phyloP scores from a whole-genome alignment of 2,797 vertebrate genomes.

The Sylvia borin region DNA sequence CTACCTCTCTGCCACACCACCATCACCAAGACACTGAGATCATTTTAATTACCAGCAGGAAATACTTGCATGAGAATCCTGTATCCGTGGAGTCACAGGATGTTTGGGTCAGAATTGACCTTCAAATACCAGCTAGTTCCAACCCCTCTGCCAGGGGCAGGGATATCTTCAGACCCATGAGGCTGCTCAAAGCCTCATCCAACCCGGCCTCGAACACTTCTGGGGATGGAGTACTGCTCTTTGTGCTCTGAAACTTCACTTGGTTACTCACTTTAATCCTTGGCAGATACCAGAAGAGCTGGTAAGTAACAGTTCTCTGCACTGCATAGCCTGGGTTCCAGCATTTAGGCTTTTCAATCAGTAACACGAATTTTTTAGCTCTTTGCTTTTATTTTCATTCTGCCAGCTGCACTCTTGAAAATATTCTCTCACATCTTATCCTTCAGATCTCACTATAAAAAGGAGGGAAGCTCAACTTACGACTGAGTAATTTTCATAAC shows the following conservation, averaged over 20 bases:
- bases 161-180: neutral
- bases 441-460: conserved; percentile 6
- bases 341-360: neutral
- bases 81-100: neutral
- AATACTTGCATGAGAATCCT: neutral
- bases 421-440: conserved; percentile 19
- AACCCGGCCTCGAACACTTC: neutral
- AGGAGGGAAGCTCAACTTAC: neutral
- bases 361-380: neutral
- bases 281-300: neutral
- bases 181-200: neutral
- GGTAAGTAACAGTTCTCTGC: neutral
- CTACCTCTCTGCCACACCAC: neutral
- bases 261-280: neutral
- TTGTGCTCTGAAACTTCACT: neutral
- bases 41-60: neutral
- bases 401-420: conserved; percentile 11
- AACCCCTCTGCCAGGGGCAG: neutral
- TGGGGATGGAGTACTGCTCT: neutral
- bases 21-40: neutral
- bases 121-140: neutral
- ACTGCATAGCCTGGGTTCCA: neutral
- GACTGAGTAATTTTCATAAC: neutral
- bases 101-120: neutral
- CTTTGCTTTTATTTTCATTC: conserved; percentile 13